These are phyloP conservation scores for Trypoxylus dichotomus DNA, from an alignment of 1,140 invertebrate species.

Conservation along the genomic window DNA sequence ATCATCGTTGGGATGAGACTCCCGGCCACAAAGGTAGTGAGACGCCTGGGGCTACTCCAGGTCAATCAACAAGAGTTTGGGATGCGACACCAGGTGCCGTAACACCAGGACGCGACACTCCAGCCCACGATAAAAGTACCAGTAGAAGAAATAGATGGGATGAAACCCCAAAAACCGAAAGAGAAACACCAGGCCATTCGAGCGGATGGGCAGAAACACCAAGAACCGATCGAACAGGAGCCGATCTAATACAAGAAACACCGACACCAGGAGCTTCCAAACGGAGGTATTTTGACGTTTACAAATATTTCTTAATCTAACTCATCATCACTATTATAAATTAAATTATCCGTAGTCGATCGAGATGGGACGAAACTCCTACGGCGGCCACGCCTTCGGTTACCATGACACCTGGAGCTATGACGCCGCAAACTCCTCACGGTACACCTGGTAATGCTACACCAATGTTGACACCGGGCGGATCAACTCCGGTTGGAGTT, in stretches of 20 bases:
- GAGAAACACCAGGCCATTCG: conserved; percentile 92
- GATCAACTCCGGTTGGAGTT: conserved; percentile 88
- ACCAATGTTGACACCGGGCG: conserved; percentile 72
- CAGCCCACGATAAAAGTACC: conserved; percentile 80
- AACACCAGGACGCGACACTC: conserved; percentile 88
- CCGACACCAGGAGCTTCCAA: conserved; percentile 93
- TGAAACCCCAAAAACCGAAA: conserved; percentile 97
- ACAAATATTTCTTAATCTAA: neutral
- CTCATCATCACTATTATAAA: neutral
- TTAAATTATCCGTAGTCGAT: too few relatives aligned
- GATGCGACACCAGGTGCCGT: conserved; percentile 88
- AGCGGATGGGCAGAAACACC: conserved; percentile 98
- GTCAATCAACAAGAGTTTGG: conserved; percentile 87
- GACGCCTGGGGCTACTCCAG: conserved; percentile 91
- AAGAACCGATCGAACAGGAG: conserved; percentile 81
- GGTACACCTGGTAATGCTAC: conserved; percentile 67
- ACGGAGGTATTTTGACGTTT: conserved; percentile 57
- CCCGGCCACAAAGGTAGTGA: conserved; percentile 79
- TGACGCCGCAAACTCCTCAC: conserved; percentile 73
- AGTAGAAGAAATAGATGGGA: conserved; percentile 96
- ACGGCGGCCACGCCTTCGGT: conserved; percentile 68
- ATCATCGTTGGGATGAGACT: conserved; percentile 96
- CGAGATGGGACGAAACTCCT: conserved; percentile 98
- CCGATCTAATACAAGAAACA: conserved; percentile 85
- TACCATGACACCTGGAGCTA: conserved; percentile 68